Evolutionary conservation across 2,113 vertebrate genomes (phyloP).

Genomic region (Silurus glanis): DNA sequence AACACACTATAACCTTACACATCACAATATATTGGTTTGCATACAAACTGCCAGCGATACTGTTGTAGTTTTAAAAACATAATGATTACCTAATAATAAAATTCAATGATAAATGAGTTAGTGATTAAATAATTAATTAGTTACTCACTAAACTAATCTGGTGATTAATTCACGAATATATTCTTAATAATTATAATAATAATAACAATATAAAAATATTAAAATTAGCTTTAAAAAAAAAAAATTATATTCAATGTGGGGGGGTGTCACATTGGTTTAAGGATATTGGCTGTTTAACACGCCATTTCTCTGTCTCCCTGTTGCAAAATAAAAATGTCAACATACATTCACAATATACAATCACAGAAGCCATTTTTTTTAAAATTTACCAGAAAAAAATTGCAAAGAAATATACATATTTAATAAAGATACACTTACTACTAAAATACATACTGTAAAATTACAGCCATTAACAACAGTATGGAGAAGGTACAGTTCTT

Average conservation of each 20-base stretch:
- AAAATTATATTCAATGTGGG: background rate
- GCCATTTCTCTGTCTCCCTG: too few species aligned
- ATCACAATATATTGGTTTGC: background rate
- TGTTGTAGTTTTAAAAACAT: background rate
- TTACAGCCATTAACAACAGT: background rate
- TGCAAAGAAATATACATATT: background rate
- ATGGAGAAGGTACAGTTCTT: background rate
- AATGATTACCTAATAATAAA: background rate
- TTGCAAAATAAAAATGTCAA: too few species aligned
- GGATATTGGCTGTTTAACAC: background rate
- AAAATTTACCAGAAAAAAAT: background rate
- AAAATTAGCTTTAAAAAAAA: too few species aligned
- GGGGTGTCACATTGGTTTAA: background rate
- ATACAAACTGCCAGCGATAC: background rate
- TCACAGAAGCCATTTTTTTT: too few species aligned
- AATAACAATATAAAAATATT: too few species aligned
- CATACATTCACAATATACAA: too few species aligned
- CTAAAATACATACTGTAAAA: background rate
- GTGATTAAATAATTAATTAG: too few species aligned
- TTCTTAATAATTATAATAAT: too few species aligned
- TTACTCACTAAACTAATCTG: too few species aligned
- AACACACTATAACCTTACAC: background rate
- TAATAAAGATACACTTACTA: background rate
- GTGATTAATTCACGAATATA: too few species aligned
- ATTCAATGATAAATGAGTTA: too few species aligned